Evolutionary conservation across 2,113 vertebrate species (phyloP).

Genomic region (Microcebus tavaratra): DNA sequence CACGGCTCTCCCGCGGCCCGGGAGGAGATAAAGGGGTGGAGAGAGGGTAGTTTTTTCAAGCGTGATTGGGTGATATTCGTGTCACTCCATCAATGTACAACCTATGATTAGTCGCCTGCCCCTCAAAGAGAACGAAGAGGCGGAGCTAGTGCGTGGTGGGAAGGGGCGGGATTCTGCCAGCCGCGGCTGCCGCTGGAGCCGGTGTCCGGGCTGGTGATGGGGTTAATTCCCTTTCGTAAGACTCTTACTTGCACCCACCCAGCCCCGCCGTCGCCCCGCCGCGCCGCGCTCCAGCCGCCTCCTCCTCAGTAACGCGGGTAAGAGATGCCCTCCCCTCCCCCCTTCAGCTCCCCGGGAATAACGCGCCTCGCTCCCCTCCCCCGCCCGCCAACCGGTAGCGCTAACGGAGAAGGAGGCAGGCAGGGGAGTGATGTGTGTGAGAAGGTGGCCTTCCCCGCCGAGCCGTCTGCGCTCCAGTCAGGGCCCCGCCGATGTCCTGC

Average conservation of each 20-base stretch:
- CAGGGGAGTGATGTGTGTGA: constrained; percentile 18
- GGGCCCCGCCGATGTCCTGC: not conserved
- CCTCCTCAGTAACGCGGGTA: constrained; percentile 80
- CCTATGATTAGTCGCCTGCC: constrained; percentile 44
- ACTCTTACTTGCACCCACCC: constrained; percentile 75
- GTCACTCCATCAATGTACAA: not conserved
- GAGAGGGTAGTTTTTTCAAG: not conserved
- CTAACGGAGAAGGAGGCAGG: constrained; percentile 76
- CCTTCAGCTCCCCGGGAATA: constrained; percentile 69
- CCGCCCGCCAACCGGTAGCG: constrained; percentile 76
- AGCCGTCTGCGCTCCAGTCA: not conserved
- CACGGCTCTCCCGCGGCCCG: not conserved
- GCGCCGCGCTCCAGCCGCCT: constrained; percentile 71
- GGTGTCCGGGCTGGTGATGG: constrained; percentile 82
- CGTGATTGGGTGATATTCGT: not conserved
- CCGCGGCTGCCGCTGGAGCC: constrained; percentile 78
- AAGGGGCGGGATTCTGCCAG: constrained; percentile 78
- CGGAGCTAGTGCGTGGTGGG: constrained; percentile 74
- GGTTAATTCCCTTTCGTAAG: constrained; percentile 79
- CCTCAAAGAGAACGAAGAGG: constrained; percentile 48
- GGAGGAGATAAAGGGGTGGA: constrained; percentile 55
- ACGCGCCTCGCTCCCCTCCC: constrained; percentile 76
- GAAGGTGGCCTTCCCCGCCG: constrained; percentile 36
- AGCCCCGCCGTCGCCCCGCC: constrained; percentile 72
- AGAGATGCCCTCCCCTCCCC: constrained; percentile 67